Conservation (phyloP, 2,888 invertebrate genomes). For the Mimas tiliae region DNA sequence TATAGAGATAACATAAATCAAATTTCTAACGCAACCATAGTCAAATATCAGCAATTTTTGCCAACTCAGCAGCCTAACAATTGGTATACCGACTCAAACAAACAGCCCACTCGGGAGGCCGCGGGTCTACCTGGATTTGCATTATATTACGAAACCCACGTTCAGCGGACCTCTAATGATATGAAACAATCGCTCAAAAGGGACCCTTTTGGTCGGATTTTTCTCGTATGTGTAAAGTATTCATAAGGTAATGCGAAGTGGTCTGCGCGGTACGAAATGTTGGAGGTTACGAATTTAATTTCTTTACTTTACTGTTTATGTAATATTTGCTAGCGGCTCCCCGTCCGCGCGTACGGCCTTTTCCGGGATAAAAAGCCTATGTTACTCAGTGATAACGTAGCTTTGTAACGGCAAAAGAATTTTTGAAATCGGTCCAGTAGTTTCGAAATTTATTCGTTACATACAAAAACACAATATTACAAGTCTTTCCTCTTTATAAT, state of each 20-base stretch:
- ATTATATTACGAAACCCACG: slow-evolving; percentile 17
- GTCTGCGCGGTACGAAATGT: background rate
- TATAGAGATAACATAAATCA: background rate
- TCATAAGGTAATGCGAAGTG: background rate
- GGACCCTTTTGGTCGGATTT: slow-evolving; percentile 19
- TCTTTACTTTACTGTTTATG: no score
- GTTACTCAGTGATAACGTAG: no score
- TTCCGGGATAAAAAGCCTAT: no score
- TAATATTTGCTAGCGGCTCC: no score
- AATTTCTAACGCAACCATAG: background rate
- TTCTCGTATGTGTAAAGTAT: slow-evolving; percentile 16
- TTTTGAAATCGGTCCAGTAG: no score
- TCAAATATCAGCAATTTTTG: background rate
- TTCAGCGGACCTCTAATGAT: slow-evolving; percentile 17
- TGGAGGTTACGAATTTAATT: background rate
- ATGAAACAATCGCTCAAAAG: slow-evolving; percentile 25
- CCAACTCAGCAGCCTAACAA: no score
- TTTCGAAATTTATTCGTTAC: no score
- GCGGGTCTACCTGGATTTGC: slow-evolving; percentile 17
- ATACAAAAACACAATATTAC: no score
- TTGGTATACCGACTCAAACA: background rate
- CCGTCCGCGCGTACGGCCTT: no score
- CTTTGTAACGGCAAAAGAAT: no score
- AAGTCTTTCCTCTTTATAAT: no score
- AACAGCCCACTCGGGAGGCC: background rate